A percentile compares a stretch with the other conserved stretches of the same genome.
phyloP scores from a whole-genome alignment of 2,113 vertebrate genomes.

The Archocentrus centrarchus region DNA sequence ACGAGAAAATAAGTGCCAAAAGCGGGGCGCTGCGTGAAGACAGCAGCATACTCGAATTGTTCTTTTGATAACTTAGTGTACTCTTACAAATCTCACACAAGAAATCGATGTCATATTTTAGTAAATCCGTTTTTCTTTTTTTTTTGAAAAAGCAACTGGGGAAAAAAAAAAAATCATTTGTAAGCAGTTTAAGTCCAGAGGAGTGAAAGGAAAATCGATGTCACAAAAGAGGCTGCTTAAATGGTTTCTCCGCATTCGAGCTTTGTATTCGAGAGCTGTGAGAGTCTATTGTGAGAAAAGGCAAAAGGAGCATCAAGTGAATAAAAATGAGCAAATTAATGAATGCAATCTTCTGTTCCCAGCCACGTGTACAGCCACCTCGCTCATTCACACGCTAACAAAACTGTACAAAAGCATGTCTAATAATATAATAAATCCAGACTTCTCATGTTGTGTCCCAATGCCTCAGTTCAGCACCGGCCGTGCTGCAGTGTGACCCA shows the following conservation, averaged over 20 bases:
- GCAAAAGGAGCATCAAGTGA: conserved; percentile 46
- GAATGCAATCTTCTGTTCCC: conserved; percentile 56
- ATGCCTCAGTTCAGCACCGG: conserved; percentile 13
- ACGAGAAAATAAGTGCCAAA: conserved; percentile 56
- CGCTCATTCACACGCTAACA: conserved; percentile 31
- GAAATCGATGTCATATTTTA: conserved; percentile 45
- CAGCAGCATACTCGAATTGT: neutral
- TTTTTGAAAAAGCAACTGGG: neutral
- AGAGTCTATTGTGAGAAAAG: conserved; percentile 44
- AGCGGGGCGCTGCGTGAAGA: conserved; percentile 3
- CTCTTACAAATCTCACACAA: conserved; percentile 12
- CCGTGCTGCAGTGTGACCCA: conserved; percentile 31
- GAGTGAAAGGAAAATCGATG: conserved; percentile 54
- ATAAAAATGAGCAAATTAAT: conserved; percentile 58
- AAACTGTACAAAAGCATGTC: conserved; percentile 55
- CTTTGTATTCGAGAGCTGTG: conserved; percentile 37
- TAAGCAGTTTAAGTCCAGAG: conserved; percentile 40
- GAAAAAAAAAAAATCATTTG: conserved; percentile 24
- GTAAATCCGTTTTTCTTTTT: conserved; percentile 1
- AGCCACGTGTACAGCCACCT: conserved; percentile 29
- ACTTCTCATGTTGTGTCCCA: conserved; percentile 24
- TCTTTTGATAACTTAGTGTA: conserved; percentile 49
- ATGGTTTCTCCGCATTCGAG: conserved; percentile 44
- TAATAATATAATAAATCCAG: conserved; percentile 45
- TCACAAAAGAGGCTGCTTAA: conserved; percentile 40